Base-by-base conservation (phyloP, 2,113 vertebrate genomes). In the Xiphophorus hellerii region DNA sequence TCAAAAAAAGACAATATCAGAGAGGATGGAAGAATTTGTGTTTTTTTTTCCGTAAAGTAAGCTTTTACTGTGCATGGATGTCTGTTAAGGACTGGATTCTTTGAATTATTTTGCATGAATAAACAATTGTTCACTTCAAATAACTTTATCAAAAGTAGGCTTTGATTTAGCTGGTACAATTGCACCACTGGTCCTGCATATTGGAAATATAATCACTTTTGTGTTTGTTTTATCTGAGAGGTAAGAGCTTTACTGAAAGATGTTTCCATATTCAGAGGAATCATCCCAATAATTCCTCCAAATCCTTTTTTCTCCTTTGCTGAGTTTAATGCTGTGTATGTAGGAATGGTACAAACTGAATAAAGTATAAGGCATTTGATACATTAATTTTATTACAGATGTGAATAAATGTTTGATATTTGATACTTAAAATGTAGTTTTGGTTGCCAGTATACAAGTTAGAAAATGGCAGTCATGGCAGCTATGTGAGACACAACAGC, bases 221-320 rank as follows among this genome's bases (percentile, higher is more conserved):
- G 62, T 31, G 35, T 42, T 65, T 68, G 28, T 33, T 67, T 48
- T n/a, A 37, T 33, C 67, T 64, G 42, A 44, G 39, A 72, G 64
- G 71, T 60, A 65, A 69, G 35, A 51, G 69, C 30, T 76, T 69
- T 62, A 69, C 61, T 37, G 51, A 30, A 33, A 82, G 62, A 77
- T 68, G 61, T 67, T 74, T 42, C 65, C 31, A 78, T 64, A 61
- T 70, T 66, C 62, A 25, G 65, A 73, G 48, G 54, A 67, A 64
- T 70, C 70, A 74, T 15, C 42, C 33, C 48, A 15, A 51, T 22
- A 73, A 63, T 76, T 15, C 0, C 17, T 6, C 33, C 22, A 27
- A n/a, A 70, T 44, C 64, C 35, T 54, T 42, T 11, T n/a, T 15
- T 20, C 66, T 69, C 3, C 51, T 80, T 75, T 69, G 20, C 68